Evolutionary conservation across 2,113 vertebrate species (phyloP).

Genomic region (Nymphicus hollandicus): DNA sequence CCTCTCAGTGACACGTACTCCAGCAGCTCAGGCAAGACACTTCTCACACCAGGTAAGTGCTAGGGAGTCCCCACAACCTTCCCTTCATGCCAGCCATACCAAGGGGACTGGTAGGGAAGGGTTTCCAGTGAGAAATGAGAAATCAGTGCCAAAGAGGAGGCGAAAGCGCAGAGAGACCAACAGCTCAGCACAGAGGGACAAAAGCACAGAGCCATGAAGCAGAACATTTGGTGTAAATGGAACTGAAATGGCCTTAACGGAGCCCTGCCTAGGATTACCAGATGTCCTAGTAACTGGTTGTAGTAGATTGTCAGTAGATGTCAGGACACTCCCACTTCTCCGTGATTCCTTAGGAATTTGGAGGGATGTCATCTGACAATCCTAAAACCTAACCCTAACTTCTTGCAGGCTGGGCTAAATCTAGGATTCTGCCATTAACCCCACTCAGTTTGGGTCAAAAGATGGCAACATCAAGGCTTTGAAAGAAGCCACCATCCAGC

Average conservation of each 20-base stretch:
- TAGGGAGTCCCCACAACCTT: neutral
- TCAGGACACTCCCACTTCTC: neutral
- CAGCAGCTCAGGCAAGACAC: neutral
- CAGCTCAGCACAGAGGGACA: neutral
- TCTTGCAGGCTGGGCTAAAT: neutral
- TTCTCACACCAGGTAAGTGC: neutral
- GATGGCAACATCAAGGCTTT: neutral
- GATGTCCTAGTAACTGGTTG: neutral
- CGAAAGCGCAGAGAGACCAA: neutral
- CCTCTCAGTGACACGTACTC: neutral
- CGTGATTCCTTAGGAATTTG: neutral
- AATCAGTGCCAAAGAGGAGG: neutral
- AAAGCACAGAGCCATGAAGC: neutral
- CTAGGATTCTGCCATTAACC: neutral
- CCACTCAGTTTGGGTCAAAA: neutral
- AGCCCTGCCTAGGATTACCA: neutral
- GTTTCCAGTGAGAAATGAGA: neutral
- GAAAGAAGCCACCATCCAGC: neutral
- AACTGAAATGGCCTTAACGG: neutral
- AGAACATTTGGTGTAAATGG: neutral
- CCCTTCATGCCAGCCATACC: neutral
- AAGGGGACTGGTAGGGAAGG: neutral
- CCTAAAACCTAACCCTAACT: neutral
- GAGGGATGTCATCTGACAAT: neutral
- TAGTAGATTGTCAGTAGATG: no score